Conservation (phyloP, 2,113 vertebrate genomes). For the Phrynosoma platyrhinos region DNA sequence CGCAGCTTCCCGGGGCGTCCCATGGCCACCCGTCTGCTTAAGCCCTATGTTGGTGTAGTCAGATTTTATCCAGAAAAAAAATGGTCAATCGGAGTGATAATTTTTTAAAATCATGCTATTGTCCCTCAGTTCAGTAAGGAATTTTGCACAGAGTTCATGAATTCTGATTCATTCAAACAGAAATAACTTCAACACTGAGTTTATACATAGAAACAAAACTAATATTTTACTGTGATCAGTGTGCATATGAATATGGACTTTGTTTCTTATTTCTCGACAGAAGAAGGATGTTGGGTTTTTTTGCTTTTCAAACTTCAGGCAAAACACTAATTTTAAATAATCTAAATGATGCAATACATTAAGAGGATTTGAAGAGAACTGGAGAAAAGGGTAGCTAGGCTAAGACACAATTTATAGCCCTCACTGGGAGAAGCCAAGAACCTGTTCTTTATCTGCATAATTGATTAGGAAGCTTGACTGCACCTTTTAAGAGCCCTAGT, state of each 20-base stretch:
- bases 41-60: no score
- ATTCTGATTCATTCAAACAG: neutral
- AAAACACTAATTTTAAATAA: neutral
- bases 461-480: slow-evolving; percentile 64
- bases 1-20: no score
- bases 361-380: neutral
- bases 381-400: slow-evolving; percentile 27
- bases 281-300: neutral
- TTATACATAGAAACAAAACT: neutral
- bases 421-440: slow-evolving; percentile 48
- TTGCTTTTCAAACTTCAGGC: neutral
- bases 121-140: neutral
- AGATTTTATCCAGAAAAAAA: neutral
- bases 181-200: neutral
- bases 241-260: neutral
- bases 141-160: neutral
- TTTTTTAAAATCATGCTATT: neutral
- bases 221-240: neutral
- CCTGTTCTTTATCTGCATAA: slow-evolving; percentile 65
- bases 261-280: neutral
- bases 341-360: neutral
- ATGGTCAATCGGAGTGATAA: neutral
- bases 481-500: slow-evolving; percentile 9
- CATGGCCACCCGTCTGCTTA: no score
- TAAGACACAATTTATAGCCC: neutral